Conservation (phyloP, 2,113 vertebrate genomes). For the Zosterops pallidus region DNA sequence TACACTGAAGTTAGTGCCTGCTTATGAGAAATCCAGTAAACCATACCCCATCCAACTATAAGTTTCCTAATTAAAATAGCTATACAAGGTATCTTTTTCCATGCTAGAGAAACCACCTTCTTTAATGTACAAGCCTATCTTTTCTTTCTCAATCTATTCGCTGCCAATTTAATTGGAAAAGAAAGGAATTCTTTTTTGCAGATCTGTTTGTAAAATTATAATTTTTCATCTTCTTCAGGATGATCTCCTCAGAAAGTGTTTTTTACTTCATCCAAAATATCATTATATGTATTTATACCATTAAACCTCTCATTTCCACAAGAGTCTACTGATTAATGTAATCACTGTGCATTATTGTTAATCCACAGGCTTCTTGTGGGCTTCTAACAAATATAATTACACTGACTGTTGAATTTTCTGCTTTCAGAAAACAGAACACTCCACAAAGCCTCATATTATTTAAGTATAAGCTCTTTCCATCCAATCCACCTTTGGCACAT, state of each 20-base stretch:
- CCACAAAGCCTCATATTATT: background rate
- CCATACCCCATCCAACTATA: background rate
- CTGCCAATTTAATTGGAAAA: background rate
- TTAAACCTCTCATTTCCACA: background rate
- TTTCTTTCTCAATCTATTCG: background rate
- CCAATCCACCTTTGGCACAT: background rate
- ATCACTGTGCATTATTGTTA: background rate
- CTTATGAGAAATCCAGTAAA: background rate
- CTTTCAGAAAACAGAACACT: constrained; percentile 33
- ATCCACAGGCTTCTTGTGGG: background rate
- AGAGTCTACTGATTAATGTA: constrained; percentile 12
- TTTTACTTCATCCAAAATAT: background rate
- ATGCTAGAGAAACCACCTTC: background rate
- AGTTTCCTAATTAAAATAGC: background rate
- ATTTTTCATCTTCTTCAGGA: background rate
- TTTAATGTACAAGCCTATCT: background rate
- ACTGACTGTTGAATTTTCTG: background rate
- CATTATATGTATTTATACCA: background rate
- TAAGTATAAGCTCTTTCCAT: background rate
- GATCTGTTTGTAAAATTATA: background rate
- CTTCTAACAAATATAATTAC: constrained; percentile 17
- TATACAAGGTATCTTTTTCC: background rate
- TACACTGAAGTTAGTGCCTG: background rate
- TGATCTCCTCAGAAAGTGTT: background rate
- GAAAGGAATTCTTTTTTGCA: background rate